Evolutionary conservation across 2,113 vertebrate species (phyloP).

Genomic region (Oreochromis aureus): DNA sequence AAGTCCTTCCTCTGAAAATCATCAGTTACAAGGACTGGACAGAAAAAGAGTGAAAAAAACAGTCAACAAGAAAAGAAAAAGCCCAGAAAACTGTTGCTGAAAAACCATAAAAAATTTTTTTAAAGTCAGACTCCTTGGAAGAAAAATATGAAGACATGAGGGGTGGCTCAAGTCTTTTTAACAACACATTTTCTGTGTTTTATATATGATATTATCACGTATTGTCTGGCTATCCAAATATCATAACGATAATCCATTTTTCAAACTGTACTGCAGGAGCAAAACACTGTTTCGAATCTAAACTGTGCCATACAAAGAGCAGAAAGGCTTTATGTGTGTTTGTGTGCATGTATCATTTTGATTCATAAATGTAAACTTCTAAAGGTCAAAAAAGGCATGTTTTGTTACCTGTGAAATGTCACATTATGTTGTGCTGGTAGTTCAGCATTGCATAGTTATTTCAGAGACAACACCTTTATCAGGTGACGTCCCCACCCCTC

Average conservation of each 20-base stretch:
- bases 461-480: neutral
- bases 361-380: slow-evolving; percentile 18
- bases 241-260: neutral
- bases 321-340: neutral
- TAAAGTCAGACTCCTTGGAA: neutral
- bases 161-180: neutral
- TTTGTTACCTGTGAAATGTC: slow-evolving; percentile 55
- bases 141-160: neutral
- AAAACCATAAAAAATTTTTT: neutral
- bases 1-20: neutral
- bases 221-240: neutral
- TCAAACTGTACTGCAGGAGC: neutral
- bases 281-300: neutral
- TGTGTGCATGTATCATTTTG: neutral
- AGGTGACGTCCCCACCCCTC: neutral
- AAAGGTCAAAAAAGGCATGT: slow-evolving; percentile 55
- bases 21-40: neutral
- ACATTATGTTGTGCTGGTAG: slow-evolving; percentile 35
- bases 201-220: neutral
- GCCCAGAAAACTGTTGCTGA: neutral
- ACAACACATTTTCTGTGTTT: neutral
- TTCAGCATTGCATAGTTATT: slow-evolving; percentile 11
- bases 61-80: neutral
- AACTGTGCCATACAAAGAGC: neutral
- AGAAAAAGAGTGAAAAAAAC: neutral